Base-by-base conservation (phyloP, 2,113 vertebrate species). In the Onychostruthus taczanowskii region DNA sequence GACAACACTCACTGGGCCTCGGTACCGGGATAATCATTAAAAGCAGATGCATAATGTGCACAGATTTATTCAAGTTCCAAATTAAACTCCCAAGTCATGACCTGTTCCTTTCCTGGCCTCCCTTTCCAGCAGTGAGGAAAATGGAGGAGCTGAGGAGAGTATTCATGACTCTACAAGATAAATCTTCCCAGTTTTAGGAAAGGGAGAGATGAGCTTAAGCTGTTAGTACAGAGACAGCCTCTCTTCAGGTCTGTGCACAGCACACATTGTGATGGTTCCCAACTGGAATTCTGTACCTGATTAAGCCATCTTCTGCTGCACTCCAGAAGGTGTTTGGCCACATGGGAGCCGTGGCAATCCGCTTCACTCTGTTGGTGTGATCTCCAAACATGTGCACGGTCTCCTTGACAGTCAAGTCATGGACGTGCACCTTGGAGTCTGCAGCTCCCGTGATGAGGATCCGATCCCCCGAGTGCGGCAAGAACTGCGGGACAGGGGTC, bases 281-380 rank as follows among this genome's bases (percentile, higher is more conserved):
- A 12, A 4, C 18, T 13, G n/a, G 27, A 73, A 43, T 31, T 58
- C 59, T 93, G 87, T 93, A 99, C 99, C 99, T 98, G 96, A 99
- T 99, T 28, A 99, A 97, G 37, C 99, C 99, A 0, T 99, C 99
- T 87, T 99, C 99, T 2, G 99, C 99, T 16, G 99, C 99, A 24
- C 99, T 99, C 99, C 99, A 99, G 98, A 99, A 99, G 11, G 99
- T 99, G 98, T 99, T 99, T 55, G 99, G 99, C 99, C 99, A 99
- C 99, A 99, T 99, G 89, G 99, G 99, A 3, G 99, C 99, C 0
- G 99, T 99, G 93, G 99, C 99, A 9, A 99, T 99, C 53, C 99
- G 97, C 90, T 99, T 99, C 39, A 99, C 99, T 31, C 99, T 97
- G 97, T 99, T 99, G 39, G 99, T 99, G 87, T 99, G 99, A 90